phyloP scores from a whole-genome alignment of 2,888 invertebrate species.

The Ophioninae sp. region DNA sequence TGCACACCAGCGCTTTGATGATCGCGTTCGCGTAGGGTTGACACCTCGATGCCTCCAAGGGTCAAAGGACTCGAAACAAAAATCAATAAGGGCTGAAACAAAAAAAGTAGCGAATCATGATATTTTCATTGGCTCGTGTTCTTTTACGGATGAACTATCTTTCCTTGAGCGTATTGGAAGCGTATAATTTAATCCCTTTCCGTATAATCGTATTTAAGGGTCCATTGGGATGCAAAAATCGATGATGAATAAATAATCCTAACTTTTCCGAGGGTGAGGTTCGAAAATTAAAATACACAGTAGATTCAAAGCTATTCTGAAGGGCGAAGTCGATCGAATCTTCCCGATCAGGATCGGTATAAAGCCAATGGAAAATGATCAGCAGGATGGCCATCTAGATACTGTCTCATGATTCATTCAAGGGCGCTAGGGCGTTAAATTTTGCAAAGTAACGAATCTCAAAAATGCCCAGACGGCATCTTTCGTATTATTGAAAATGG shows the following conservation, averaged over 20 bases:
- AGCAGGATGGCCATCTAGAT: no score
- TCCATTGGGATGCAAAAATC: conserved; percentile 11
- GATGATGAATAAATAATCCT: conserved; percentile 11
- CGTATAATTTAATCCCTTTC: conserved; percentile 44
- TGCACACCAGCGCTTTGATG: no score
- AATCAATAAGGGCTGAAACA: conserved; percentile 36
- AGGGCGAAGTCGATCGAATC: no score
- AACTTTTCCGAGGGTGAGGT: neutral
- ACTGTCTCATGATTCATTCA: no score
- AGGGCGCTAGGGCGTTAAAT: no score
- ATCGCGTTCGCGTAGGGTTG: no score
- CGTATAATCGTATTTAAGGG: conserved; percentile 21
- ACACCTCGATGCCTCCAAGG: no score
- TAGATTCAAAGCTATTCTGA: no score
- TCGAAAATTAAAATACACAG: no score
- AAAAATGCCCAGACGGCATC: neutral
- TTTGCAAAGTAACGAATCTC: no score
- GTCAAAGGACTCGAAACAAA: conserved; percentile 28
- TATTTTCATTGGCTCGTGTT: conserved; percentile 17
- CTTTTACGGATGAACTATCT: conserved; percentile 36
- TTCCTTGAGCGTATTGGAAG: conserved; percentile 23
- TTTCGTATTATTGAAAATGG: neutral
- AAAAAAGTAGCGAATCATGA: conserved; percentile 12
- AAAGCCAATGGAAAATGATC: no score
- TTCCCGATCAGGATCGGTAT: no score